A percentile compares a stretch with the other conserved stretches of the same genome.
phyloP scores from a whole-genome alignment of 2,888 invertebrate genomes.

The Drosophila emarginata region DNA sequence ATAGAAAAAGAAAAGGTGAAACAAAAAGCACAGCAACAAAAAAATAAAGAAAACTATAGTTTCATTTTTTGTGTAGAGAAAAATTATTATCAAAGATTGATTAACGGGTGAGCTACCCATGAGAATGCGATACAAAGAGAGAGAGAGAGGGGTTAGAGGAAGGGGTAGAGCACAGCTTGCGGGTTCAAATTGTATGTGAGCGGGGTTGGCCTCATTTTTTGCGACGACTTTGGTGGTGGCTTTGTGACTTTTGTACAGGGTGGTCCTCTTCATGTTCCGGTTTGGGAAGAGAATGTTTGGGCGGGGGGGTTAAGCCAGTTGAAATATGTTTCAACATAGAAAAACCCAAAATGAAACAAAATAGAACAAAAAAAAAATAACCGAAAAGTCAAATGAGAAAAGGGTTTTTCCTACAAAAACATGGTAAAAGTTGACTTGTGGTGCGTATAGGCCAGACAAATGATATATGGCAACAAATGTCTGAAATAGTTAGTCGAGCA shows the following conservation, averaged over 20 bases:
- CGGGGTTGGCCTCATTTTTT: constrained; percentile 33
- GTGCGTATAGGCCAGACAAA: constrained; percentile 4
- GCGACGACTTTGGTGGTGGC: constrained; percentile 55
- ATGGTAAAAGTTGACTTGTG: neutral
- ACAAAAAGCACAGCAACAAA: constrained; percentile 24
- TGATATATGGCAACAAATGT: constrained; percentile 23
- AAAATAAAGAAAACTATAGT: constrained; percentile 13
- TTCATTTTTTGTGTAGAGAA: constrained; percentile 45
- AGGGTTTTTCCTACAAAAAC: constrained; percentile 3
- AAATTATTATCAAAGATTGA: constrained; percentile 73
- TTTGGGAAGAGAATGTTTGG: neutral
- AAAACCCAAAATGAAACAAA: neutral
- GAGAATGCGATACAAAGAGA: neutral
- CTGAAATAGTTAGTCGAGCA: constrained; percentile 2
- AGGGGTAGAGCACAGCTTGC: constrained; percentile 22
- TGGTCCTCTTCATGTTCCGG: constrained; percentile 8
- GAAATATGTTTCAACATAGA: constrained; percentile 15
- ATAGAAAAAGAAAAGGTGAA: constrained; percentile 13
- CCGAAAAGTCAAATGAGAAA: neutral
- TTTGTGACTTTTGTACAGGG: constrained; percentile 59
- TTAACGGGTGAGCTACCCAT: constrained; percentile 40
- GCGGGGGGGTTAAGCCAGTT: neutral
- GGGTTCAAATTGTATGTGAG: constrained; percentile 21
- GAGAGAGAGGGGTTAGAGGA: neutral
- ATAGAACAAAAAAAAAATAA: too few species aligned